These are phyloP conservation scores for Cylindroiulus punctatus DNA, from an alignment of 2,888 invertebrate species.

Conservation along the genomic window DNA sequence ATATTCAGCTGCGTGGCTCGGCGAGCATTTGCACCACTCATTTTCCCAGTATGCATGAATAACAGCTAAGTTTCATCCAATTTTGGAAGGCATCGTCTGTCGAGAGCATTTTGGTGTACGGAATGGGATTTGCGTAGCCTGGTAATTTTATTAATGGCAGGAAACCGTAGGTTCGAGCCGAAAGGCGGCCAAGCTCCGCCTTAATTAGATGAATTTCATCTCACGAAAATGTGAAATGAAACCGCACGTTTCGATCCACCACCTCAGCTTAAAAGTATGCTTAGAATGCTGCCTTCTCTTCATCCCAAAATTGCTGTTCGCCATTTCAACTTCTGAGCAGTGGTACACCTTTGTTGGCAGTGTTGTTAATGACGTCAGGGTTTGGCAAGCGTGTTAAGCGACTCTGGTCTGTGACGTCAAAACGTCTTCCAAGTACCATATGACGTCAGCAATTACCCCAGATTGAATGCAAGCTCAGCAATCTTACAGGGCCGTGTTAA, in stretches of 20 bases:
- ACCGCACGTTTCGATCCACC: neutral
- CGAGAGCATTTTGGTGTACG: constrained; percentile 15
- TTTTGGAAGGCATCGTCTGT: neutral
- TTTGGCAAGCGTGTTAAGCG: neutral
- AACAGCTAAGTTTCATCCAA: neutral
- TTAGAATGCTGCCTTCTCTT: neutral
- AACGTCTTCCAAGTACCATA: neutral
- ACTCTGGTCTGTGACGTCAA: neutral
- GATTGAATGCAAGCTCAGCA: too few species aligned
- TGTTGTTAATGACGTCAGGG: neutral
- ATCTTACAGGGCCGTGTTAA: too few species aligned
- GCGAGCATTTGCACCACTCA: neutral
- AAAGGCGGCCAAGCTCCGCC: neutral
- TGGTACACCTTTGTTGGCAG: too few species aligned
- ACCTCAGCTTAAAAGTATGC: neutral
- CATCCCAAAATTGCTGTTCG: neutral
- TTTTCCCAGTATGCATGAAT: neutral
- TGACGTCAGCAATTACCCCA: too few species aligned
- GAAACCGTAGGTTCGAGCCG: constrained; percentile 4
- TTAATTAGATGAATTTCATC: constrained; percentile 1
- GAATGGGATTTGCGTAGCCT: neutral
- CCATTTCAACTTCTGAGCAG: too few species aligned
- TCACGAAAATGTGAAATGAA: neutral
- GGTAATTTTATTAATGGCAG: neutral
- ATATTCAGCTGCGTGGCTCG: neutral